phyloP scores from a whole-genome alignment of 2,797 vertebrate species.

The Hydrolagus colliei region DNA sequence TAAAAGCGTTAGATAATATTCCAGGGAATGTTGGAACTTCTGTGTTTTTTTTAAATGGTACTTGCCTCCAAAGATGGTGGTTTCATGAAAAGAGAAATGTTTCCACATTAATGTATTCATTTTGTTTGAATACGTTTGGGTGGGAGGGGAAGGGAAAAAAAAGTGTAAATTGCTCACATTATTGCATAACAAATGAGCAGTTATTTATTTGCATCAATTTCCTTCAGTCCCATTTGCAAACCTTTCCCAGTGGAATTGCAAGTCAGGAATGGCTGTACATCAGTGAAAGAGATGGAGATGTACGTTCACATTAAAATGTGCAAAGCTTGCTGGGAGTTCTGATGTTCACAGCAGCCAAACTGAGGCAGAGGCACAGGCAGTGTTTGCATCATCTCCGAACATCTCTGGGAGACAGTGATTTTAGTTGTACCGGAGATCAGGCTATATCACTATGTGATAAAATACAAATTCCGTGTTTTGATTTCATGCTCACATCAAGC shows the following conservation, averaged over 20 bases:
- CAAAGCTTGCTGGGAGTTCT: slow-evolving; percentile 57
- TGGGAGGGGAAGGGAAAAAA: not conserved
- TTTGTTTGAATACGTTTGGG: not conserved
- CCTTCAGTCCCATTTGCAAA: not conserved
- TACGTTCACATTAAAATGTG: slow-evolving; percentile 37
- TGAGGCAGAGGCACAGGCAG: slow-evolving; percentile 56
- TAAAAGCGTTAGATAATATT: no score
- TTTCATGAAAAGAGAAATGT: no score
- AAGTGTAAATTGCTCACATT: not conserved
- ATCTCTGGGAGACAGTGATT: not conserved
- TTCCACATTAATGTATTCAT: no score
- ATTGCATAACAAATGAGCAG: not conserved
- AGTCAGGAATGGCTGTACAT: slow-evolving; percentile 41
- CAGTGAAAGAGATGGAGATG: slow-evolving; percentile 50
- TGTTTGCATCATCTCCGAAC: slow-evolving; percentile 50
- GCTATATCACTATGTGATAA: no score
- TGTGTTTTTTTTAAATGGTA: no score
- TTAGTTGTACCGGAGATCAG: not conserved
- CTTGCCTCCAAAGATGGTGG: no score
- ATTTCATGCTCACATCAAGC: not conserved
- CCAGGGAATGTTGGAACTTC: no score
- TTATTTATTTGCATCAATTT: not conserved
- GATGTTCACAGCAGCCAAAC: slow-evolving; percentile 51
- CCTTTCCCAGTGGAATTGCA: not conserved
- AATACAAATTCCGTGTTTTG: not conserved